Conservation (phyloP, 2,113 vertebrate genomes). For the Clinocottus analis region DNA sequence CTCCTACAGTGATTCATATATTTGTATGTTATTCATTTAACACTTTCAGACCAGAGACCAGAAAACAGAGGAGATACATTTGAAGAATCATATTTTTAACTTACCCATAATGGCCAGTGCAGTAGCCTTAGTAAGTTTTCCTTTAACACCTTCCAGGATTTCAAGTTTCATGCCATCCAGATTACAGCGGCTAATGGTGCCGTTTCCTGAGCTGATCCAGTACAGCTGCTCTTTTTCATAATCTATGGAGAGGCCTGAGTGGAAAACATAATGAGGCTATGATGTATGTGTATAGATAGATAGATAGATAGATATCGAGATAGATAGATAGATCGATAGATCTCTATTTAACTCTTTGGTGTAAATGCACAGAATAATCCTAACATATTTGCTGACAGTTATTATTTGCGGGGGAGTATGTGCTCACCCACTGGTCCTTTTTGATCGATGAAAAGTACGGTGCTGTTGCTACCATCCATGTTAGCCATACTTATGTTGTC, state of each 20-base stretch:
- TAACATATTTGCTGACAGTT: background rate
- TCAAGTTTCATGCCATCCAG: constrained; percentile 89
- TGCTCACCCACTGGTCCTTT: constrained; percentile 92
- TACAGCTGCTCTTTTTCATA: constrained; percentile 90
- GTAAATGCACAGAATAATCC: too few relatives aligned
- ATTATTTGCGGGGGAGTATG: background rate
- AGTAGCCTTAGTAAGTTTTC: constrained; percentile 91
- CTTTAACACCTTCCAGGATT: constrained; percentile 83
- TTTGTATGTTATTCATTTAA: background rate
- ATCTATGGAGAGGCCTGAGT: constrained; percentile 92
- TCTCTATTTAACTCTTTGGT: too few relatives aligned
- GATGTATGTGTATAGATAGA: too few relatives aligned
- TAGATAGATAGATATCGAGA: too few relatives aligned
- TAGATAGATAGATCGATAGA: too few relatives aligned
- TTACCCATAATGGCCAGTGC: constrained; percentile 97
- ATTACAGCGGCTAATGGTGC: constrained; percentile 91
- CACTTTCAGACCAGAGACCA: background rate
- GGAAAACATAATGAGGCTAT: constrained; percentile 8
- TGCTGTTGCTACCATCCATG: constrained; percentile 92
- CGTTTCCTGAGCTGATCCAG: constrained; percentile 95
- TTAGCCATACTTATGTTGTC: constrained; percentile 96
- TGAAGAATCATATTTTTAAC: constrained; percentile 28
- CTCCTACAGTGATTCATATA: constrained; percentile 76
- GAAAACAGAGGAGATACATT: background rate
- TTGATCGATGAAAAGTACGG: constrained; percentile 89